phyloP scores from a whole-genome alignment of 2,113 vertebrate species.

The Pycnonotus jocosus region DNA sequence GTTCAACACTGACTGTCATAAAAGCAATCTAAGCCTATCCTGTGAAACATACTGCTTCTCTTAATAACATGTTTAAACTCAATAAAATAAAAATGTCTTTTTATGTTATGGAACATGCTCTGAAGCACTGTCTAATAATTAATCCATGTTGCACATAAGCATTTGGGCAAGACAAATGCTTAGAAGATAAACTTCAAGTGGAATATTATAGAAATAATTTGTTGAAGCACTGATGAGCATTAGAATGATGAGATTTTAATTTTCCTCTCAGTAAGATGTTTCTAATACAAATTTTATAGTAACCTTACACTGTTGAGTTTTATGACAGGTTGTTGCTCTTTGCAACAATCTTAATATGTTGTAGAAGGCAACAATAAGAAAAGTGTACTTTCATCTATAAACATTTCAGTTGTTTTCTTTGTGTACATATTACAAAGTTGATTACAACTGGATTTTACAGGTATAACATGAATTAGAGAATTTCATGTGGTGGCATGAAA shows the following conservation, averaged over 20 bases:
- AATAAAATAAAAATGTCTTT: background rate
- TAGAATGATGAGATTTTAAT: constrained; percentile 33
- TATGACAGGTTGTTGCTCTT: constrained; percentile 62
- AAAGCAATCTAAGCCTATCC: background rate
- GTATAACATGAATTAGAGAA: background rate
- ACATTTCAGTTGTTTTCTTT: constrained; percentile 22
- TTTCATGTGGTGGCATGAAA: background rate
- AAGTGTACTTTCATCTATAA: constrained; percentile 30
- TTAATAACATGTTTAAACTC: background rate
- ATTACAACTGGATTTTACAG: constrained; percentile 11
- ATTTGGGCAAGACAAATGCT: background rate
- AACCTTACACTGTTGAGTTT: background rate
- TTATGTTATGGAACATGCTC: background rate
- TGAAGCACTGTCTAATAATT: background rate
- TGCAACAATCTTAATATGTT: constrained; percentile 51
- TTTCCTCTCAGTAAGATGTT: background rate
- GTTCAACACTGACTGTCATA: background rate
- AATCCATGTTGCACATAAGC: background rate
- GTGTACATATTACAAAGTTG: background rate
- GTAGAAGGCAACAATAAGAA: constrained; percentile 19
- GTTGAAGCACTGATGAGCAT: background rate
- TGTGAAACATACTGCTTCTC: background rate
- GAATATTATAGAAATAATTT: constrained; percentile 18
- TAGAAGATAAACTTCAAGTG: constrained; percentile 1
- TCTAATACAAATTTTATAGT: constrained; percentile 47